phyloP scores from a whole-genome alignment of 2,113 vertebrate genomes.

The Lipophrys pholis region DNA sequence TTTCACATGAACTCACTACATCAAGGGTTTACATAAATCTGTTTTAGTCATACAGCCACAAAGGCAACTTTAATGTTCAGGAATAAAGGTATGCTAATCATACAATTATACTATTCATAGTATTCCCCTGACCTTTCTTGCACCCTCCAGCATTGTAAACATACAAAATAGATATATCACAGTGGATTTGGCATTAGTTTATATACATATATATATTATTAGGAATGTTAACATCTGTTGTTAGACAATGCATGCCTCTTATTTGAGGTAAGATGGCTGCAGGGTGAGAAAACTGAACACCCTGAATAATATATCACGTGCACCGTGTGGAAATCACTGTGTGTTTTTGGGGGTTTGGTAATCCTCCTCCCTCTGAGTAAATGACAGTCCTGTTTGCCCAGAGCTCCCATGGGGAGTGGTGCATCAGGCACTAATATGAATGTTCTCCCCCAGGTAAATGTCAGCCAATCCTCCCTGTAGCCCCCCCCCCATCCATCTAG shows the following conservation, averaged over 20 bases:
- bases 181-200: conserved; percentile 3
- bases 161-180: conserved; percentile 26
- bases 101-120: conserved; percentile 36
- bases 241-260: conserved; percentile 49
- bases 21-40: neutral
- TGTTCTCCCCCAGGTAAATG: conserved; percentile 82
- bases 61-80: neutral
- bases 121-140: conserved; percentile 46
- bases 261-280: conserved; percentile 61
- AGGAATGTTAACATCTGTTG: conserved; percentile 56
- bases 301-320: conserved; percentile 74
- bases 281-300: conserved; percentile 58
- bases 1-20: conserved; percentile 2
- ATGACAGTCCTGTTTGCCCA: conserved; percentile 83
- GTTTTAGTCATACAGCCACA: neutral
- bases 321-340: conserved; percentile 60
- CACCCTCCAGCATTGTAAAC: conserved; percentile 17
- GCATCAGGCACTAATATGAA: conserved; percentile 75
- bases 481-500: conserved; percentile 41
- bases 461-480: conserved; percentile 74
- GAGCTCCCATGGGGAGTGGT: conserved; percentile 59
- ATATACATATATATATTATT: conserved; percentile 49
- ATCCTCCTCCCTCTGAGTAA: conserved; percentile 76
- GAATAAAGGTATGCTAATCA: conserved; percentile 44
- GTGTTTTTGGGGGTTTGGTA: conserved; percentile 69